Conservation (phyloP, 2,113 vertebrate species). For the Nothocercus julius region DNA sequence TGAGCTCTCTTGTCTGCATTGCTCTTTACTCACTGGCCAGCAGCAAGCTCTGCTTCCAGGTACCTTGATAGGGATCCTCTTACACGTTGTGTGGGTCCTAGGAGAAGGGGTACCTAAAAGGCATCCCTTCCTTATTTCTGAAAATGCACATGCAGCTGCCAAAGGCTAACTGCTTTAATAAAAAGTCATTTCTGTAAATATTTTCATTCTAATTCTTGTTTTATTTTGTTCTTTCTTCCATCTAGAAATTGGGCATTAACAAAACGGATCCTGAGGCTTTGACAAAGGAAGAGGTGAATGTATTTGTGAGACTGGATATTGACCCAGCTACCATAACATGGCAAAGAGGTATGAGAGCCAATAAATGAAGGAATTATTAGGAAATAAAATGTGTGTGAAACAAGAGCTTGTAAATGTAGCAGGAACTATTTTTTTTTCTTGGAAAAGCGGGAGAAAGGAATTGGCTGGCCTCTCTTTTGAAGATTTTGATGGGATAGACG, state of each 20-base stretch:
- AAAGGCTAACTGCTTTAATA: not conserved
- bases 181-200: not conserved
- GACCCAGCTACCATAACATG: conserved; percentile 91
- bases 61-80: not conserved
- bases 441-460: not conserved
- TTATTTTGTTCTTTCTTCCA: conserved; percentile 3
- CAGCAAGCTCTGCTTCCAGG: not conserved
- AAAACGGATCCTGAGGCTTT: conserved; percentile 89
- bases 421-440: not conserved
- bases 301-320: conserved; percentile 92
- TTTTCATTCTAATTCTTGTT: not conserved
- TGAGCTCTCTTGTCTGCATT: not conserved
- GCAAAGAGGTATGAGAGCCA: conserved; percentile 88
- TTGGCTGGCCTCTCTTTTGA: not conserved
- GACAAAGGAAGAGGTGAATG: conserved; percentile 89
- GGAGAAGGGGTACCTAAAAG: not conserved
- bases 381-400: not conserved
- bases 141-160: not conserved
- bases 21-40: not conserved
- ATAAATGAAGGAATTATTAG: not conserved
- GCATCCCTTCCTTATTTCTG: not conserved
- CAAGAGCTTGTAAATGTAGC: not conserved
- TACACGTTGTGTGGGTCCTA: accelerated
- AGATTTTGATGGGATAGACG: not conserved
- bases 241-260: conserved; percentile 91